phyloP scores from a whole-genome alignment of 2,113 vertebrate genomes.

The Saguinus imperator region DNA sequence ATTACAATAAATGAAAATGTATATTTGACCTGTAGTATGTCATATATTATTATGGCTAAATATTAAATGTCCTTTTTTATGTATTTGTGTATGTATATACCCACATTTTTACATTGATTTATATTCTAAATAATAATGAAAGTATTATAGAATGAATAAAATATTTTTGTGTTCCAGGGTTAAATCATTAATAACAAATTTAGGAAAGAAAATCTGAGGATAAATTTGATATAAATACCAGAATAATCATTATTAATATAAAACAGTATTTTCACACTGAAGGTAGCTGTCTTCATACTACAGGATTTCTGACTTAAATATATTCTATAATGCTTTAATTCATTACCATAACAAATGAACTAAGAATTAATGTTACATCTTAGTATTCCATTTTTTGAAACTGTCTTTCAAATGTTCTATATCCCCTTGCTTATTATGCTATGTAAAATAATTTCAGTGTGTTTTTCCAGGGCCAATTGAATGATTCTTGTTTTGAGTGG shows the following conservation, averaged over 20 bases:
- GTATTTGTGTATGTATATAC: too few relatives aligned
- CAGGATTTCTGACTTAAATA: background rate
- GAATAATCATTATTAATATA: conserved; percentile 9
- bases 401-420: background rate
- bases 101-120: background rate
- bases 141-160: background rate
- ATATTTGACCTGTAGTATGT: background rate
- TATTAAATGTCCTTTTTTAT: background rate
- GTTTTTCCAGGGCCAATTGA: background rate
- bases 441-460: background rate
- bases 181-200: background rate
- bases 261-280: conserved; percentile 27
- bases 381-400: conserved; percentile 8
- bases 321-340: background rate
- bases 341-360: background rate
- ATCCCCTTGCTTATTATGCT: background rate
- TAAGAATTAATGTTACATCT: background rate
- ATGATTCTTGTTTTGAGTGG: conserved; percentile 4
- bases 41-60: background rate
- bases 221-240: conserved; percentile 16
- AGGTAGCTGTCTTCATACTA: background rate
- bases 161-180: background rate
- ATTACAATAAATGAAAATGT: background rate
- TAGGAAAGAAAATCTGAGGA: conserved; percentile 5
- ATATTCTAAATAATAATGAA: conserved; percentile 34